Evolutionary conservation across 2,113 vertebrate genomes (phyloP).

Genomic region (Lycocorax pyrrhopterus): DNA sequence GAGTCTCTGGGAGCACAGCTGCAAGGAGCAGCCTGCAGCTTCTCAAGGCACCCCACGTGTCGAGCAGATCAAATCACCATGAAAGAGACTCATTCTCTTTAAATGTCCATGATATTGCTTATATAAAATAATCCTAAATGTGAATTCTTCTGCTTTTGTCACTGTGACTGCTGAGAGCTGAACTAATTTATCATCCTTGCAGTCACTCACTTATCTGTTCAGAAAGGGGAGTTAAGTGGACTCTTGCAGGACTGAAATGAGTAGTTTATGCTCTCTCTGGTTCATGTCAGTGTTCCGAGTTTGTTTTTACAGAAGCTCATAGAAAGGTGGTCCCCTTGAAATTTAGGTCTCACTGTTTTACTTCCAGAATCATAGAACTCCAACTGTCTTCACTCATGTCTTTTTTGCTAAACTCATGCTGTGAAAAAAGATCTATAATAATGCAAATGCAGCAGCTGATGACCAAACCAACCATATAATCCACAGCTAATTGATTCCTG

Average conservation of each 20-base stretch:
- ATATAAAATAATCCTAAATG: neutral
- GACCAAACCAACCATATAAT: neutral
- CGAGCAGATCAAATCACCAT: neutral
- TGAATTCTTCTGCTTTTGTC: neutral
- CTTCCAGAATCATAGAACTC: neutral
- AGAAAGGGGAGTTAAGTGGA: neutral
- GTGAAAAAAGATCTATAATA: neutral
- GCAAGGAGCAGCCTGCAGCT: neutral
- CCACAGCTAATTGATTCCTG: neutral
- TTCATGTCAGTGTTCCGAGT: neutral
- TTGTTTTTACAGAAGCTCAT: neutral
- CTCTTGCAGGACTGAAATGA: neutral
- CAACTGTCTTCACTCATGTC: neutral
- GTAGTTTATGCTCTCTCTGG: neutral
- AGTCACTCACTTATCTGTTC: neutral
- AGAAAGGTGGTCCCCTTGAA: neutral
- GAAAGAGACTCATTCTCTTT: neutral
- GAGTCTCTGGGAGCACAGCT: neutral
- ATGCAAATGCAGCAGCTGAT: neutral
- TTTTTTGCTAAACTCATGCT: neutral
- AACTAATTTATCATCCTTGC: neutral
- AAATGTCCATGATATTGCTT: neutral
- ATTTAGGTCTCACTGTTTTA: neutral
- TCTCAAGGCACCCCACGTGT: neutral
- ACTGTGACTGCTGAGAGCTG: neutral